phyloP scores from a whole-genome alignment of 2,113 vertebrate genomes.

The Euleptes europaea region DNA sequence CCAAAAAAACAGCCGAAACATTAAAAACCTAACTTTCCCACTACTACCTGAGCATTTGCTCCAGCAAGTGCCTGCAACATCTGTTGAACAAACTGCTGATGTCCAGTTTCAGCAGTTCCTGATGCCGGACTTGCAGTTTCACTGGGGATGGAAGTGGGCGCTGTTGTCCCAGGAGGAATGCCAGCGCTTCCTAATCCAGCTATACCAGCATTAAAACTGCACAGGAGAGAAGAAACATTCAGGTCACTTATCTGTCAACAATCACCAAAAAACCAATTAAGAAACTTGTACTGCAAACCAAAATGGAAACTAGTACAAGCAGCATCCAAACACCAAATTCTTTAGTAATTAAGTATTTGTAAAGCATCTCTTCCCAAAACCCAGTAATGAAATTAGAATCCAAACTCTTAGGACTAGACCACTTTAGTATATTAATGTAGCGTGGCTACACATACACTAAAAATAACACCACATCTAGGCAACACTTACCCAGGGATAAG shows the following conservation, averaged over 20 bases:
- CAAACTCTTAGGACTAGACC: neutral
- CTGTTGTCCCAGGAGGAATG: constrained; percentile 57
- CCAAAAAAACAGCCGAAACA: neutral
- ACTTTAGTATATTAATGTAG: neutral
- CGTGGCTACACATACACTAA: neutral
- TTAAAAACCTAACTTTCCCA: neutral
- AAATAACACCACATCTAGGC: neutral
- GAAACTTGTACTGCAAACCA: neutral
- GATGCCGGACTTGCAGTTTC: constrained; percentile 72
- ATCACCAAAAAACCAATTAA: neutral
- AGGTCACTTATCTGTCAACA: neutral
- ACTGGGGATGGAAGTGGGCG: constrained; percentile 60
- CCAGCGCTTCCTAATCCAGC: constrained; percentile 72
- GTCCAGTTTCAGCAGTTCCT: constrained; percentile 74
- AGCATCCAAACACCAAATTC: neutral
- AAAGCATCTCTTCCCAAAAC: neutral
- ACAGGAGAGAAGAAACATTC: constrained; percentile 28
- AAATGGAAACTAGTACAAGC: neutral
- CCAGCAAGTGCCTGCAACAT: constrained; percentile 88
- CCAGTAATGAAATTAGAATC: neutral
- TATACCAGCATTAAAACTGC: constrained; percentile 68
- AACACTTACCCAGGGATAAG: constrained; percentile 84
- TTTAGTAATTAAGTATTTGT: neutral
- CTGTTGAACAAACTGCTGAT: constrained; percentile 89
- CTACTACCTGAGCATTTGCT: constrained; percentile 79